Evolutionary conservation across 2,113 vertebrate genomes (phyloP), one percentile per base, ranked within the genome.

Genomic region (Gobius niger): DNA sequence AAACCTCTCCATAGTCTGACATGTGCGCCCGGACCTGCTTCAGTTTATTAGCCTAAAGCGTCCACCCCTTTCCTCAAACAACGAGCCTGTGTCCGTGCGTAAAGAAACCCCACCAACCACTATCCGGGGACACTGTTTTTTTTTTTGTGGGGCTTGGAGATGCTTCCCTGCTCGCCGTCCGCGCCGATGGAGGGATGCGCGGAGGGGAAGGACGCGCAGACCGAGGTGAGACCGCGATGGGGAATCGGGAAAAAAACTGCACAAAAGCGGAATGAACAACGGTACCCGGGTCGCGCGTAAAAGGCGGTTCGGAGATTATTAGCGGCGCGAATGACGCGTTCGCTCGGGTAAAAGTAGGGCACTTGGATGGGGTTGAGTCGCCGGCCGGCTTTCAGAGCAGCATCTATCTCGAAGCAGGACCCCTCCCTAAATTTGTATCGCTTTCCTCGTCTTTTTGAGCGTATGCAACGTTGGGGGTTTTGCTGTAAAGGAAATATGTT

Each of bases 181-280:
- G 80, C 74, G 76, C 88, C 80, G 89, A 91, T 89, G 89, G 91
- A 93, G 79, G 85, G 81, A 72, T 85, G 88, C 61, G 87, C 78
- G 77, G 81, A 82, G 63, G 82, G 85, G 77, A 79, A 75, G 62
- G 84, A 81, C 77, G 74, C 87, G 1, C 89, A 75, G 19, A 87
- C 81, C 1, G 88, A 93, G 93, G 93, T 93, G 87, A 91, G 67
- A 34, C 24, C 2, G 24, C 24, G 7, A 62, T 2, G 2, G 11
- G 12, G 19, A n/a, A 54, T 11, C 3, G 11, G 6, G 4, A 13
- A 1, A 4, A 57, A 57, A 57, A 6, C 42, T 34, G 8, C 15
- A 47, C 60, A 47, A 19, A 63, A 18, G 51, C 49, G n/a, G n/a
- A 51, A 51, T 60, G 68, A 7, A 51, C 24, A 44, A 7, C 53